These are phyloP conservation scores for Nesoenas mayeri DNA, from an alignment of 2,113 vertebrate genomes.

Conservation along the genomic window DNA sequence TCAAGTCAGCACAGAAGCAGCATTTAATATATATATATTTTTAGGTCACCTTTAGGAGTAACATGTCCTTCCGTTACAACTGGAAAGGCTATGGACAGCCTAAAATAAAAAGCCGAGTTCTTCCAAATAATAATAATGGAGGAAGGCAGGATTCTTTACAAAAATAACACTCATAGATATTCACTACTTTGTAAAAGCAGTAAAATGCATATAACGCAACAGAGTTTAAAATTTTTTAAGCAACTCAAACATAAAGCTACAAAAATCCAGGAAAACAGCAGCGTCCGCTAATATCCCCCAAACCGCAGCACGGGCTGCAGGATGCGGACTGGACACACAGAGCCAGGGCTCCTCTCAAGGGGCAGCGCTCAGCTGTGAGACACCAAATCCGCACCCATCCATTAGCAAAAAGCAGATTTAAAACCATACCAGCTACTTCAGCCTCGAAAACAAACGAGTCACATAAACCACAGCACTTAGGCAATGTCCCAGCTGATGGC, in stretches of 20 bases:
- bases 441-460: neutral
- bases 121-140: neutral
- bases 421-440: neutral
- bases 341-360: neutral
- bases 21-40: neutral
- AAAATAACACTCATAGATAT: neutral
- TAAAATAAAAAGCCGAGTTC: neutral
- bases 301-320: neutral
- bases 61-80: rapidly evolving
- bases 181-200: neutral
- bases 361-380: neutral
- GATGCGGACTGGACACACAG: neutral
- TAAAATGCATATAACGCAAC: neutral
- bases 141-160: neutral
- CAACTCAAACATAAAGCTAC: neutral
- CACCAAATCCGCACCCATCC: neutral
- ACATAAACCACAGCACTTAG: neutral
- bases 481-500: neutral
- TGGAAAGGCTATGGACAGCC: neutral
- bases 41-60: neutral
- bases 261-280: neutral
- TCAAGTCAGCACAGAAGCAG: neutral
- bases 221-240: neutral
- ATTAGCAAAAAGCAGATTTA: neutral
- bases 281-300: neutral